phyloP scores from a whole-genome alignment of 2,888 invertebrate genomes.

The Thymelicus acteon region DNA sequence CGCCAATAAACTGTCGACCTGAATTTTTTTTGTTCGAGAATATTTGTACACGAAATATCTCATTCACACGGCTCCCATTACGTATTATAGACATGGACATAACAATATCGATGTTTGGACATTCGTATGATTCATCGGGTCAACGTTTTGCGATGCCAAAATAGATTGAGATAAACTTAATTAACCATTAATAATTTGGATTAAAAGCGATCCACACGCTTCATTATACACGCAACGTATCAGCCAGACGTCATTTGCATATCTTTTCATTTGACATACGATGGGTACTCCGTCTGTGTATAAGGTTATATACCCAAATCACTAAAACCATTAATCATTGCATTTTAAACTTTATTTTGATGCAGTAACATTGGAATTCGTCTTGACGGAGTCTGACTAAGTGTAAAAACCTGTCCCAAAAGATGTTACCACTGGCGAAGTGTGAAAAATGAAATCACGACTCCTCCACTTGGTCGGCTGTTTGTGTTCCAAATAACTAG shows the following conservation, averaged over 20 bases:
- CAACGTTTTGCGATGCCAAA: constrained; percentile 70
- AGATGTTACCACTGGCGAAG: constrained; percentile 74
- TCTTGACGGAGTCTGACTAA: constrained; percentile 53
- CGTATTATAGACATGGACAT: constrained; percentile 36
- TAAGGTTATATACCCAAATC: background rate
- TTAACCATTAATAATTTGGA: constrained; percentile 75
- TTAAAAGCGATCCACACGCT: constrained; percentile 69
- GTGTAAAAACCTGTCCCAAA: constrained; percentile 74
- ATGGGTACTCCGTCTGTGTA: constrained; percentile 22
- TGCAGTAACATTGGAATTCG: constrained; percentile 45
- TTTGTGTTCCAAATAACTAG: constrained; percentile 78
- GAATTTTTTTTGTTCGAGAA: constrained; percentile 70
- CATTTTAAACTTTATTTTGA: constrained; percentile 50
- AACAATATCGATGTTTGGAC: constrained; percentile 40
- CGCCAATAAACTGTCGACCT: constrained; percentile 78
- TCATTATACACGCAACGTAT: constrained; percentile 66
- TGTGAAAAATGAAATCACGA: constrained; percentile 85
- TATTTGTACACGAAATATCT: constrained; percentile 66
- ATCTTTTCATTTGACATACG: constrained; percentile 75
- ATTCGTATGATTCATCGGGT: constrained; percentile 61
- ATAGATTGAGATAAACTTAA: constrained; percentile 78
- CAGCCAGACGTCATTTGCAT: constrained; percentile 71
- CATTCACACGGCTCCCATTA: constrained; percentile 62
- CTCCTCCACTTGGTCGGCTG: constrained; percentile 73
- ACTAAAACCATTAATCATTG: constrained; percentile 33